A percentile compares a stretch with the other conserved stretches of the same genome.
Conservation (phyloP, 2,888 invertebrate species). For the Troides oblongomaculatus region DNA sequence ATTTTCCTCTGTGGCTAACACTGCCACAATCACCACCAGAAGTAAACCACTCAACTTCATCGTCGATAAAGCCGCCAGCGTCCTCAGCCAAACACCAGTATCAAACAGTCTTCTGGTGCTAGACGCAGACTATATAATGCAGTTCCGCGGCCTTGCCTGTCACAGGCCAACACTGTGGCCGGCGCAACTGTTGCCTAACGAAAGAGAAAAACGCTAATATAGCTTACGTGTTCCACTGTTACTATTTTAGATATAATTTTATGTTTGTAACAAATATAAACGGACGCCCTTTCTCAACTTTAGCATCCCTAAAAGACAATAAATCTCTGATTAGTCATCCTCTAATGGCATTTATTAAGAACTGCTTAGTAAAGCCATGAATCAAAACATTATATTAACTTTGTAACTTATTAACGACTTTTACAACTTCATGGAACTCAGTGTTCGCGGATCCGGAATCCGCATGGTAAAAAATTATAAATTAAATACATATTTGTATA, state of each 20-base stretch:
- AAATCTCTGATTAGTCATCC: neutral
- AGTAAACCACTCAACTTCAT: slow-evolving; percentile 32
- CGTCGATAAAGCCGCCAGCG: slow-evolving; percentile 15
- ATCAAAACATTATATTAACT: too few relatives aligned
- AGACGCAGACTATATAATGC: slow-evolving; percentile 37
- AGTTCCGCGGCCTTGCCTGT: slow-evolving; percentile 37
- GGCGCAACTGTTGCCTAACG: slow-evolving; percentile 30
- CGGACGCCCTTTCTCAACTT: slow-evolving; percentile 1
- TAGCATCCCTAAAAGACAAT: neutral
- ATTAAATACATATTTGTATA: too few relatives aligned
- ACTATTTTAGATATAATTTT: slow-evolving; percentile 22
- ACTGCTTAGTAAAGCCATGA: too few relatives aligned
- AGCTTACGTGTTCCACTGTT: slow-evolving; percentile 27
- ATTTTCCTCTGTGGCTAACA: slow-evolving; percentile 35
- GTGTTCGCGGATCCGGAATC: too few relatives aligned
- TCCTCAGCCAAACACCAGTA: slow-evolving; percentile 22
- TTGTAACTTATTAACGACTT: too few relatives aligned
- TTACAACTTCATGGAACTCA: too few relatives aligned
- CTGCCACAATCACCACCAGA: slow-evolving; percentile 32
- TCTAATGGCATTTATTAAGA: too few relatives aligned
- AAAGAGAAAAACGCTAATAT: slow-evolving; percentile 33
- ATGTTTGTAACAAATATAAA: slow-evolving; percentile 20
- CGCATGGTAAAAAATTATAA: too few relatives aligned
- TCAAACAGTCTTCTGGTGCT: slow-evolving; percentile 13
- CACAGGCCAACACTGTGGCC: slow-evolving; percentile 30